phyloP scores from a whole-genome alignment of 1,140 invertebrate genomes.

The Drosophila nigromelanica region DNA sequence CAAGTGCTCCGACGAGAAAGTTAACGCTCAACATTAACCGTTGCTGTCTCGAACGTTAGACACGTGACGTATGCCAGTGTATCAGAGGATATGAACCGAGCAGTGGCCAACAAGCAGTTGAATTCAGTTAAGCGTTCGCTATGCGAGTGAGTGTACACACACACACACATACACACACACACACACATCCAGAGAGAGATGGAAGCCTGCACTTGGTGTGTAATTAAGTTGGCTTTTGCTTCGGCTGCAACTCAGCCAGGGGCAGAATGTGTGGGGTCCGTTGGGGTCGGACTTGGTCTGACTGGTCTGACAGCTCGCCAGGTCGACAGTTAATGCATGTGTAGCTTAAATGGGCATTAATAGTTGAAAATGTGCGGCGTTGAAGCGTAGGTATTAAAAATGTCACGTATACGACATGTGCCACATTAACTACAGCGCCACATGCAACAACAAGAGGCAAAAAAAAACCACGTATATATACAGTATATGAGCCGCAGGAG shows the following conservation, averaged over 20 bases:
- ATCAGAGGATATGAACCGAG: slow-evolving; percentile 36
- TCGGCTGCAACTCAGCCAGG: slow-evolving; percentile 15
- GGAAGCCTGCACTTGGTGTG: slow-evolving; percentile 24
- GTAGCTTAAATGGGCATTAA: slow-evolving; percentile 81
- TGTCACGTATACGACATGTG: slow-evolving; percentile 81
- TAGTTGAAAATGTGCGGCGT: slow-evolving; percentile 82
- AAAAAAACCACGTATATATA: slow-evolving; percentile 1
- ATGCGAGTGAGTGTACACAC: slow-evolving; percentile 50
- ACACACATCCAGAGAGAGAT: background rate
- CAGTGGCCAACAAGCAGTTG: slow-evolving; percentile 16
- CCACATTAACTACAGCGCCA: slow-evolving; percentile 74
- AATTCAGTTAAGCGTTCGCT: slow-evolving; percentile 33
- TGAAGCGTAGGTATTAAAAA: slow-evolving; percentile 82
- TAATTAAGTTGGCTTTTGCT: slow-evolving; percentile 66
- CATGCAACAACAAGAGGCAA: slow-evolving; percentile 61
- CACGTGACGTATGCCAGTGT: slow-evolving; percentile 33
- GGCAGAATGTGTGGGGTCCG: background rate
- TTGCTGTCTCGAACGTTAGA: slow-evolving; percentile 34
- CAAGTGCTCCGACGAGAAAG: background rate
- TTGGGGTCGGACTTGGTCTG: background rate
- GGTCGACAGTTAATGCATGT: slow-evolving; percentile 75
- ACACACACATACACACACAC: slow-evolving; percentile 10
- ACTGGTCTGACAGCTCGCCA: slow-evolving; percentile 20
- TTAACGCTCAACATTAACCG: slow-evolving; percentile 17
- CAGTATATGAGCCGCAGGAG: slow-evolving; percentile 38